Evolutionary conservation across 2,888 invertebrate genomes (phyloP).

Genomic region (Melanargia galathea): DNA sequence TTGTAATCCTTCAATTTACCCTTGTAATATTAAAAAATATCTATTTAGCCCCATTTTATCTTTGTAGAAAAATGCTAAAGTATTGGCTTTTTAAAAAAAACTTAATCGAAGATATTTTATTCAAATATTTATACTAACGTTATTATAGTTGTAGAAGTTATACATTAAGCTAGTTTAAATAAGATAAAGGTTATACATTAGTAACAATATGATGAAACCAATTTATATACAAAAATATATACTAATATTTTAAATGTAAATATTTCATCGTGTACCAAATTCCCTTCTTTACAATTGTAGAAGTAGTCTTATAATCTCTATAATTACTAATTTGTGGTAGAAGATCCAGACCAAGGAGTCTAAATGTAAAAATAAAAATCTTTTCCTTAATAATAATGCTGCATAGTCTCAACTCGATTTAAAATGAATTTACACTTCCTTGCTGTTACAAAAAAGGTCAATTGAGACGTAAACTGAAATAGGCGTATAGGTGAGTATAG

Average conservation of each 20-base stretch:
- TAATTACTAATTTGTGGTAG: slow-evolving; percentile 39
- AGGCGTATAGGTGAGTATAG: no score
- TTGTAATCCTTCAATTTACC: slow-evolving; percentile 61
- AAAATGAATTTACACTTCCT: neutral
- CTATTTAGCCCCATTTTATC: slow-evolving; percentile 59
- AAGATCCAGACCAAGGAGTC: slow-evolving; percentile 25
- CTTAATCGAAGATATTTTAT: slow-evolving; percentile 73
- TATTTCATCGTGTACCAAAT: slow-evolving; percentile 78
- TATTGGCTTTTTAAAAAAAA: slow-evolving; percentile 62
- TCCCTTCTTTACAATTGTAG: slow-evolving; percentile 81
- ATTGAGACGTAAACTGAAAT: no score
- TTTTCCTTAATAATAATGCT: neutral
- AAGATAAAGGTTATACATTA: no score
- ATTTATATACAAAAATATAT: slow-evolving; percentile 78
- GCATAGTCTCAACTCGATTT: neutral
- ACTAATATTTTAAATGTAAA: slow-evolving; percentile 72
- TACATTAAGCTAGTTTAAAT: slow-evolving; percentile 55
- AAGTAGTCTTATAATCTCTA: slow-evolving; percentile 51
- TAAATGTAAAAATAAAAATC: slow-evolving; percentile 10
- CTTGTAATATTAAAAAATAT: slow-evolving; percentile 52
- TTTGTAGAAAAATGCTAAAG: slow-evolving; percentile 59
- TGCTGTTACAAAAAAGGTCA: neutral
- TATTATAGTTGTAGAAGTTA: slow-evolving; percentile 69
- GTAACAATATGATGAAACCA: slow-evolving; percentile 58
- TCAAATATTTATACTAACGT: slow-evolving; percentile 78